Conservation (phyloP, 2,888 invertebrate genomes). For the Acronicta aceris region DNA sequence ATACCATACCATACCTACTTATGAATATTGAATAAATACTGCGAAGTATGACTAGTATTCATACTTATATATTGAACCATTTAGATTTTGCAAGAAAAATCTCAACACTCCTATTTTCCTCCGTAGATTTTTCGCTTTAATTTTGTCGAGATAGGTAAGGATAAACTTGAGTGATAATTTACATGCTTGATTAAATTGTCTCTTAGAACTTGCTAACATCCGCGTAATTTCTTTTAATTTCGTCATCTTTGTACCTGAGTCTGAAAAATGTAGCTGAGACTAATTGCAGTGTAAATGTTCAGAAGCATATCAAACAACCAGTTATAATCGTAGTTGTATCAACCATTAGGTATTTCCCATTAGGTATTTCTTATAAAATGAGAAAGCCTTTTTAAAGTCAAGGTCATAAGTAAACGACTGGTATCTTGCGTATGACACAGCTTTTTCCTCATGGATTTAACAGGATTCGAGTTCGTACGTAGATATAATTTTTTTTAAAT, state of each 20-base stretch:
- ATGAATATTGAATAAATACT: too few relatives aligned
- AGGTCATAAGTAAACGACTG: not conserved
- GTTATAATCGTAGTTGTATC: not conserved
- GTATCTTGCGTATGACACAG: slow-evolving; percentile 2
- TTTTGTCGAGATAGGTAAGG: not conserved
- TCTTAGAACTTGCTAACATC: slow-evolving; percentile 66
- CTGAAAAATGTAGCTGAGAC: slow-evolving; percentile 44
- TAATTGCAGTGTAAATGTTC: not conserved
- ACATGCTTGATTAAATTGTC: slow-evolving; percentile 54
- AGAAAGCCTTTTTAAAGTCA: not conserved
- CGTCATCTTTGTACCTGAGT: slow-evolving; percentile 72
- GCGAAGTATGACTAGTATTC: too few relatives aligned
- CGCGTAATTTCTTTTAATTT: slow-evolving; percentile 82
- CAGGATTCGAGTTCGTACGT: slow-evolving; percentile 18
- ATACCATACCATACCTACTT: too few relatives aligned
- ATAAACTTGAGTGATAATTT: slow-evolving; percentile 35
- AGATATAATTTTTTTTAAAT: too few relatives aligned
- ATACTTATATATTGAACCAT: too few relatives aligned
- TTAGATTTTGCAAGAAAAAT: too few relatives aligned
- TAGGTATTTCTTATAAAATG: not conserved
- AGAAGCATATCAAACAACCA: slow-evolving; percentile 1
- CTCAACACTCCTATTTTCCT: too few relatives aligned
- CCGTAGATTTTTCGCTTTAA: too few relatives aligned
- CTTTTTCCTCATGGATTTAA: slow-evolving; percentile 11
- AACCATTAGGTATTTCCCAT: not conserved